Evolutionary conservation across 53 echinoderm and acorn worm species (phyloP), one percentile per base, ranked within the genome.

Genomic region (Holothuria leucospilota): DNA sequence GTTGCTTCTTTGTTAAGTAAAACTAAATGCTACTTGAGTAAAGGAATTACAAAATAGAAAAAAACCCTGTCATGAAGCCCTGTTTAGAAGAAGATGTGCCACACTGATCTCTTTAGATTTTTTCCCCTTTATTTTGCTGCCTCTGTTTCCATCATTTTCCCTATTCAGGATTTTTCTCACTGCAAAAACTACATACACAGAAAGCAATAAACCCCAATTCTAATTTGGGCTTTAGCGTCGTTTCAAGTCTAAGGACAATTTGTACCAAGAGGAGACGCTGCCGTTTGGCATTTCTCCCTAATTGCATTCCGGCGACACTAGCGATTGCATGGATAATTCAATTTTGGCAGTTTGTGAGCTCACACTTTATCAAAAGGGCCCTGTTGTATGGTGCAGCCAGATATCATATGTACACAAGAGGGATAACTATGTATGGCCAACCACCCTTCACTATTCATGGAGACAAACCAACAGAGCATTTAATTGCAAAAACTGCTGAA

Each of bases 291-390:
- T 75, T 75, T 75, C 49, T 75, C 23, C 75, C 51, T 75, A 75
- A 75, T 75, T 75, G 49, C 75, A 75, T 49, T 75, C 51, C 75
- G 75, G 75, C 75, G 75, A 39, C 75, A 75, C 75, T 51, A 75
- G 75, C n/a, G 75, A 75, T 75, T 75, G 75, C 49, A 13, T 46
- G 49, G 52, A 75, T 75, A 75, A 75, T 75, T 75, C 75, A 75
- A 75, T 75, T 75, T 75, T 75, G 56, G 51, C 75, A 75, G 52
- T 52, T 75, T 75, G 52, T 75, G 75, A 51, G 75, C 52, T 49
- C 75, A 49, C 75, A 75, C n/a, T 75, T n/a, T 26, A 26, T 46
- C 49, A 75, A 75, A 75, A 75, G 52, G 52, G 34, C 51, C 75
- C 25, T 51, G 26, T 75, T 75, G 75, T 40, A 46, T 52, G 52